Evolutionary conservation across 2,797 vertebrate genomes (phyloP), one percentile per base, ranked within the genome.

Genomic region (Gadopsis bispinosus): DNA sequence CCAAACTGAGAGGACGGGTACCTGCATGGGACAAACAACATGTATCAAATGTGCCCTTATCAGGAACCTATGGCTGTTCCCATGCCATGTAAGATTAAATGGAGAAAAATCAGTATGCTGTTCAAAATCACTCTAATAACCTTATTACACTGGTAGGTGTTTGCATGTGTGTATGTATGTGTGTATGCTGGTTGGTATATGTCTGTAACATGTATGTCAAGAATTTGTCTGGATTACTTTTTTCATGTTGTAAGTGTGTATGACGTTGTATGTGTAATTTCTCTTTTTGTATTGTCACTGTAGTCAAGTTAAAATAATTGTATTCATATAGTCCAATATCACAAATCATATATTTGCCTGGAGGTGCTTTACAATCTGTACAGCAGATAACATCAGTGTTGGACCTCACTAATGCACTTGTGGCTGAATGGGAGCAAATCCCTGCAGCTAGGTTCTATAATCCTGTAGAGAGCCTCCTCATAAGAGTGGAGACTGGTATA

Each of bases 1-100:
- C 98, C 98, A 20, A 99, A 99, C 94, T 99, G 98, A 45, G 97
- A 97, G 47, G 98, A 99, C 0, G 98, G 98, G 85, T 99, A 99
- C 89, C 98, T 99, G 96, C 35, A 63, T 31, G 53, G 83, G 89
- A 83, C 58, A 87, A 86, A 86, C 13, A 55, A 19, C 48, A 67
- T 7, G 45, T 26, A 8, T 53, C 8, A 54, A 45, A 16, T 16
- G 16, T 17, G 43, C 43, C 43, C 14, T 45, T 45, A 45, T 45
- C 43, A 45, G 43, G 43, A 43, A 43, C 43, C 2, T 17, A 4
- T 45, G 14, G 43, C 14, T 45, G 43, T 16, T 16, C 14, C 14
- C 43, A 17, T 6, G 5, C 14, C 1, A 45, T 45, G 14, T 45
- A 5, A 45, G 43, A 17, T 16, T 16, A 39, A 37, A 37, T 37